These are phyloP conservation scores for Thunnus albacares DNA, from an alignment of 2,797 vertebrate genomes.

Conservation along the genomic window DNA sequence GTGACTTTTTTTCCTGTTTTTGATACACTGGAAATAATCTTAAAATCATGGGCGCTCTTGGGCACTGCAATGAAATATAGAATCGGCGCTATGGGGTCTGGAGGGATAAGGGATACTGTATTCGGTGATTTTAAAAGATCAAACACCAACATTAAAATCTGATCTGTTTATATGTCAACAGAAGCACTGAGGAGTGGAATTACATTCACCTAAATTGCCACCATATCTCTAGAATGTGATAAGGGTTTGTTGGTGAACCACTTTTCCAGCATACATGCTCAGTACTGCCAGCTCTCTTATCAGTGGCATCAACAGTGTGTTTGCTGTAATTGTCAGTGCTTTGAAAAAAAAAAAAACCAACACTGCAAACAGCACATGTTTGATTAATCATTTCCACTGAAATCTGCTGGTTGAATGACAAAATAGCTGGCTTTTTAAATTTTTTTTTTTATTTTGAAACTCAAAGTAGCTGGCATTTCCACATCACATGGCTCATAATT, in stretches of 20 bases:
- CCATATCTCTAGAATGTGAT: slow-evolving; percentile 4
- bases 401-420: slow-evolving; percentile 5
- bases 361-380: slow-evolving; percentile 2
- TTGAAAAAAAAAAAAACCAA: slow-evolving; percentile 36
- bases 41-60: too few relatives aligned
- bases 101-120: not conserved
- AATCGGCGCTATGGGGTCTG: too few relatives aligned
- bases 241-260: slow-evolving; percentile 3
- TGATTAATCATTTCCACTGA: slow-evolving; percentile 32
- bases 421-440: not conserved
- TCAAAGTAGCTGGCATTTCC: slow-evolving; percentile 1
- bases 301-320: slow-evolving; percentile 11
- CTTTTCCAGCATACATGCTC: slow-evolving; percentile 12
- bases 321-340: slow-evolving; percentile 29
- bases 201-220: not conserved
- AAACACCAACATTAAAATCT: not conserved
- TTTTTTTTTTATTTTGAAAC: slow-evolving; percentile 19
- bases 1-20: too few relatives aligned
- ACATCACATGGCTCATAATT: slow-evolving; percentile 4
- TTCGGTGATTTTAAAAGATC: not conserved
- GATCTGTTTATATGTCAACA: not conserved
- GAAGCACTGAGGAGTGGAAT: not conserved
- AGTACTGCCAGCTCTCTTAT: slow-evolving; percentile 16
- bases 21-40: too few relatives aligned
- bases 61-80: too few relatives aligned